Evolutionary conservation across 2,888 invertebrate genomes (phyloP), one percentile per base, ranked within the genome.

Genomic region (Linyphia triangularis): DNA sequence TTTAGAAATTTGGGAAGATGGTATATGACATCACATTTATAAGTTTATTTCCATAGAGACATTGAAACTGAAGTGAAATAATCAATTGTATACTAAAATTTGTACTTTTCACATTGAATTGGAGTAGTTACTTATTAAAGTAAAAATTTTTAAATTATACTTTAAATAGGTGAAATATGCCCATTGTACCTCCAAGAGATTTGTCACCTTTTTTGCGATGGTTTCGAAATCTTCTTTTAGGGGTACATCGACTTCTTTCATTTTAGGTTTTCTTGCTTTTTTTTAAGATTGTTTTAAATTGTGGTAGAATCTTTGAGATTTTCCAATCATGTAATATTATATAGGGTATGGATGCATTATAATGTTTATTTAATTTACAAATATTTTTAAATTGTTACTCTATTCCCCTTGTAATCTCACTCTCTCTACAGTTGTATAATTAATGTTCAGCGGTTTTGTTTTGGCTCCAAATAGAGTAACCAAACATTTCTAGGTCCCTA

Each of bases 191-290:
- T 2, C 89, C 79, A 1, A 59, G 89, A 75, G 77, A 85, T 89
- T 57, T 89, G 22, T 26, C 81, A 26, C 89, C 89, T 57, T 13
- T 89, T 33, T 22, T 89, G 28, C 37, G 61, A 77, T 77, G 69
- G 81, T 24, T 89, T 33, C 24, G 89, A 63, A 77, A 70, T 13
- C 13, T 26, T 22, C 22, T 89, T 37, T 57, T 89, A 13, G 85
- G 85, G n/a, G 89, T 89, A 70, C 70, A 30, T 43, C 19, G 51
- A 9, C 16, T n/a, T n/a, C n/a, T n/a, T n/a, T n/a, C 51, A 1
- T 16, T 13, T 51, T 51, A 51, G 5, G 51, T 1, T 51, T 51
- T 51, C 9, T 51, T 51, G n/a, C n/a, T n/a, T n/a, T n/a, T n/a
- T n/a, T n/a, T n/a, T n/a, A n/a, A n/a, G n/a, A n/a, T n/a, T n/a